Evolutionary conservation across 1,140 invertebrate species (phyloP).

Genomic region (Plodia interpunctella): DNA sequence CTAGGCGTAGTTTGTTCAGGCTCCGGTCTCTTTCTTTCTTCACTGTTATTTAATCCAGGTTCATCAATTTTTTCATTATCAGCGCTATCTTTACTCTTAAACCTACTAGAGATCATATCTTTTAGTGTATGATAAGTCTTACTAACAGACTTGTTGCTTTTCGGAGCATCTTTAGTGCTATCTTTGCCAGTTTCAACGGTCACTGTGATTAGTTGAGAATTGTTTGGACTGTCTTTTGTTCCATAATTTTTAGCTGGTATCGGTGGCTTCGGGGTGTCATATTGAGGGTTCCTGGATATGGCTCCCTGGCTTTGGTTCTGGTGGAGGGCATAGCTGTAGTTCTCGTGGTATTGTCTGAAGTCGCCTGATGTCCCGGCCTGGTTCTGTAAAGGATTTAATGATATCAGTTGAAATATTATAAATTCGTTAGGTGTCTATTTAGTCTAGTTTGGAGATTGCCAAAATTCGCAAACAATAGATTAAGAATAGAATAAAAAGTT

Average conservation of each 20-base stretch:
- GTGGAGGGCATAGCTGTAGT: slow-evolving; percentile 67
- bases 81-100: slow-evolving; percentile 81
- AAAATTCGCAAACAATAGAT: too few species aligned
- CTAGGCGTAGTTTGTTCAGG: slow-evolving; percentile 57
- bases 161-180: slow-evolving; percentile 75
- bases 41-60: slow-evolving; percentile 80
- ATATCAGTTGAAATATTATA: too few species aligned
- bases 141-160: slow-evolving; percentile 81
- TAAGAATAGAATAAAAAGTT: too few species aligned
- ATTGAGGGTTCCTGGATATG: slow-evolving; percentile 49
- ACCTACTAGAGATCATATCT: slow-evolving; percentile 90
- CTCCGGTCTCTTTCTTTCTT: slow-evolving; percentile 79
- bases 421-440: too few species aligned
- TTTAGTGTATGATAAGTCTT: slow-evolving; percentile 90
- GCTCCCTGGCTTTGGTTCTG: slow-evolving; percentile 58
- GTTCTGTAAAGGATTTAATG: slow-evolving; percentile 43
- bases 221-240: slow-evolving; percentile 59
- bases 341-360: slow-evolving; percentile 62
- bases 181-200: slow-evolving; percentile 77
- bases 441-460: too few species aligned
- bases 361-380: slow-evolving; percentile 65
- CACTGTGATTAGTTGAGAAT: slow-evolving; percentile 71
- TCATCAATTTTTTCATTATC: slow-evolving; percentile 77
- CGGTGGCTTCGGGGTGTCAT: slow-evolving; percentile 67
- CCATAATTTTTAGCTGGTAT: slow-evolving; percentile 66